Evolutionary conservation across 2,888 invertebrate species (phyloP).

Genomic region (Hypsopygia costalis): DNA sequence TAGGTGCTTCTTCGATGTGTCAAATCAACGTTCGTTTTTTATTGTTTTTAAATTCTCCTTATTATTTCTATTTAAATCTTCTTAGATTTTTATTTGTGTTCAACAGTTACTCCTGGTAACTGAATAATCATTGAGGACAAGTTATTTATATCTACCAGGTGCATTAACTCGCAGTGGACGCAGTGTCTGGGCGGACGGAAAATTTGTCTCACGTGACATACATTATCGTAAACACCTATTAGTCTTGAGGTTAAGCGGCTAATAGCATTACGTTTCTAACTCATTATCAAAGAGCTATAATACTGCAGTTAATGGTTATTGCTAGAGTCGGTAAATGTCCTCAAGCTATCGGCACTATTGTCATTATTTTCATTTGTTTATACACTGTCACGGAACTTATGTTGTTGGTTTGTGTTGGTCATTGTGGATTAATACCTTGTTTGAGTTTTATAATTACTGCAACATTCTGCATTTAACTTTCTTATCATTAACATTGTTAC

Average conservation of each 20-base stretch:
- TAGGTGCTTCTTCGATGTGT: slow-evolving; percentile 10
- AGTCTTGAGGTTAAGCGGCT: slow-evolving; percentile 40
- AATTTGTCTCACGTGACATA: slow-evolving; percentile 33
- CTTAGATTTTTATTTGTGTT: neutral
- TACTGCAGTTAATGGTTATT: slow-evolving; percentile 23
- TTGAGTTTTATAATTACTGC: no score
- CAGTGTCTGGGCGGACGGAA: slow-evolving; percentile 29
- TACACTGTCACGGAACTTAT: no score
- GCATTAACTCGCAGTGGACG: slow-evolving; percentile 8
- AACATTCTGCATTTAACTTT: no score
- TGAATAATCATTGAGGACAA: slow-evolving; percentile 1
- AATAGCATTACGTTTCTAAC: slow-evolving; percentile 24
- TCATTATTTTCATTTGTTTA: no score
- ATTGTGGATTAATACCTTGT: no score
- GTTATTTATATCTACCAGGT: slow-evolving; percentile 19
- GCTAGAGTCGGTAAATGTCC: neutral
- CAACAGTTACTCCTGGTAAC: neutral
- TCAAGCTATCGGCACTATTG: neutral
- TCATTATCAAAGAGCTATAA: slow-evolving; percentile 27
- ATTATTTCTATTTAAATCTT: neutral
- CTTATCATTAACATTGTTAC: no score
- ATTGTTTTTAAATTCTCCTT: neutral
- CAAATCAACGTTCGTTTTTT: neutral
- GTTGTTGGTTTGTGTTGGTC: no score
- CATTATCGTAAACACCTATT: slow-evolving; percentile 34